A percentile compares a stretch with the other conserved stretches of the same genome.
Evolutionary conservation across 2,797 vertebrate genomes (phyloP).

Genomic region (Trematomus bernacchii): DNA sequence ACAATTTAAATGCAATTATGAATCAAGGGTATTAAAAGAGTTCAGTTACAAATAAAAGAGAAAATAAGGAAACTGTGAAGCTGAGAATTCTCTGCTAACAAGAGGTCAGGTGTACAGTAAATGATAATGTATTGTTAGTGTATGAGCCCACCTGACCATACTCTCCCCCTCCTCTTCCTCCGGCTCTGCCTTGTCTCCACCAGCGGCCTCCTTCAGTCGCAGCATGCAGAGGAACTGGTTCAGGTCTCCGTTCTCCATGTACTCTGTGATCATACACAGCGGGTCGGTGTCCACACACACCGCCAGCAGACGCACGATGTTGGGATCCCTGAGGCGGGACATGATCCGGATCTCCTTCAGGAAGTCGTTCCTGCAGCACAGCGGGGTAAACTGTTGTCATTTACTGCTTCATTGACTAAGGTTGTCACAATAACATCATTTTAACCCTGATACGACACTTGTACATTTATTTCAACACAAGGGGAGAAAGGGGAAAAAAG

Average conservation of each 20-base stretch:
- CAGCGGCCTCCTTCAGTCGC: slow-evolving; percentile 73
- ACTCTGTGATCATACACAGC: slow-evolving; percentile 98
- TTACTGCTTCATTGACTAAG: background rate
- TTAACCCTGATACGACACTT: too few relatives aligned
- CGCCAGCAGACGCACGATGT: slow-evolving; percentile 95
- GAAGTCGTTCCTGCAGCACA: slow-evolving; percentile 93
- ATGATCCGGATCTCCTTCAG: slow-evolving; percentile 99
- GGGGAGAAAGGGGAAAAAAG: too few relatives aligned
- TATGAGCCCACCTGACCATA: slow-evolving; percentile 84
- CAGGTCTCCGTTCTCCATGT: slow-evolving; percentile 99
- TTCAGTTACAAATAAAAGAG: too few relatives aligned
- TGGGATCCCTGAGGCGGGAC: slow-evolving; percentile 95
- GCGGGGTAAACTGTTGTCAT: background rate
- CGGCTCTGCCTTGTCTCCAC: slow-evolving; percentile 41
- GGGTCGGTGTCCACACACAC: slow-evolving; percentile 95
- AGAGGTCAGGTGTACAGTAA: too few relatives aligned
- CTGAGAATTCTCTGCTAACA: too few relatives aligned
- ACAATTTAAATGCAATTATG: too few relatives aligned
- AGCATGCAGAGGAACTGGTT: slow-evolving; percentile 96
- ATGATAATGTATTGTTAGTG: background rate
- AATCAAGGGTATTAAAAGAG: too few relatives aligned
- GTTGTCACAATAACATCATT: too few relatives aligned
- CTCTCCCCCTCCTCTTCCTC: slow-evolving; percentile 57
- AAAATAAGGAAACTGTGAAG: too few relatives aligned
- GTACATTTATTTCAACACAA: too few relatives aligned